These are phyloP conservation scores for Cassiopea xamachana DNA, from an alignment of 30 jellyfish, hydroid and myxozoan species.

Conservation along the genomic window DNA sequence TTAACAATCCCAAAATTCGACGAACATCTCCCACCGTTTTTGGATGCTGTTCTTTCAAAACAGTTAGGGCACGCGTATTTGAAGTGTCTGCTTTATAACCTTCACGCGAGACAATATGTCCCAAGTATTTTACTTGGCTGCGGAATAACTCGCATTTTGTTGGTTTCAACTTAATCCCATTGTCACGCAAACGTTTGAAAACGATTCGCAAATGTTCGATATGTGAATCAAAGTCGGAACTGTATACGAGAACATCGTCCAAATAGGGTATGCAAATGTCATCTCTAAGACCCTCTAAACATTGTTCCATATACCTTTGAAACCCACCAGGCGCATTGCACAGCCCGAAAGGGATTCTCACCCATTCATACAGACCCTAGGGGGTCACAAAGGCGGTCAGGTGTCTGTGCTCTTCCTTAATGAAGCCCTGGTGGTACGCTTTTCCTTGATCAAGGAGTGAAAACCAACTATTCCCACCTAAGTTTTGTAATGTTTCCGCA, in stretches of 20 bases:
- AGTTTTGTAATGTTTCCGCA: no score
- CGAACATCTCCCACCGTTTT: slow-evolving; percentile 56
- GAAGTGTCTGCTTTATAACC: slow-evolving; percentile 15
- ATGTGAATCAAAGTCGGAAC: slow-evolving; percentile 37
- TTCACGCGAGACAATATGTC: slow-evolving; percentile 10
- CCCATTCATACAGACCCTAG: no score
- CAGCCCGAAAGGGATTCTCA: no score
- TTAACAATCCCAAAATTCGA: slow-evolving; percentile 16
- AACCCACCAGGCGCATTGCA: no score
- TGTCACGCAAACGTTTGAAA: slow-evolving; percentile 13
- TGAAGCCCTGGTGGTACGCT: no score
- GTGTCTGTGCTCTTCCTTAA: no score
- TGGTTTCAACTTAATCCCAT: slow-evolving; percentile 47
- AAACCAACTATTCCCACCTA: no score
- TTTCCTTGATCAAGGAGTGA: no score
- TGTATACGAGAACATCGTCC: slow-evolving; percentile 31
- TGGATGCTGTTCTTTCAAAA: slow-evolving; percentile 18
- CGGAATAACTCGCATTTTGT: slow-evolving; percentile 21
- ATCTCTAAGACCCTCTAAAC: slow-evolving; percentile 37
- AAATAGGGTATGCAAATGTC: slow-evolving; percentile 41
- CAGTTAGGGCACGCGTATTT: background rate
- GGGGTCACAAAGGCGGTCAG: no score
- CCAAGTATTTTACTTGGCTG: slow-evolving; percentile 13
- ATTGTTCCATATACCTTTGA: no score
- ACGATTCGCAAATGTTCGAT: slow-evolving; percentile 22